Percentiles rank a stretch among this genome's conserved stretches.
Evolutionary conservation across 2,113 vertebrate genomes (phyloP).

Genomic region (Edolisoma coerulescens): DNA sequence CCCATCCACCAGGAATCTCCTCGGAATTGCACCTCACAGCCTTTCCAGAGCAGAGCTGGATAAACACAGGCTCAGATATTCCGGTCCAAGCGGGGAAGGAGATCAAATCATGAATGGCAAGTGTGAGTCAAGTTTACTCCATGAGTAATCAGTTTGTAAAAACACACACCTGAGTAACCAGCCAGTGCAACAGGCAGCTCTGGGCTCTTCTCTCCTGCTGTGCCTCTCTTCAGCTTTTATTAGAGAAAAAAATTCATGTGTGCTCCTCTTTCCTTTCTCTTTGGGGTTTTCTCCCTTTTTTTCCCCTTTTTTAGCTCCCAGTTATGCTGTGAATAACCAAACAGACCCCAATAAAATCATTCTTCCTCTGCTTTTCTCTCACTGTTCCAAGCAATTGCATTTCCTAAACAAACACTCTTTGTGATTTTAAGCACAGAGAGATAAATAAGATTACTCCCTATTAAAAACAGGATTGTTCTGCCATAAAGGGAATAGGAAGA

Average conservation of each 20-base stretch:
- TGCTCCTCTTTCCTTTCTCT: not conserved
- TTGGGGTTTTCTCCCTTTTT: not conserved
- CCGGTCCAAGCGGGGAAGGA: not conserved
- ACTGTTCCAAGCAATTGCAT: not conserved
- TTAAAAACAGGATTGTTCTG: not conserved
- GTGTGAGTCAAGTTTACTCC: not conserved
- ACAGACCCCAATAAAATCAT: not conserved
- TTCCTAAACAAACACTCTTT: not conserved
- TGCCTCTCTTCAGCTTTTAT: not conserved
- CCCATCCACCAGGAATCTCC: not conserved
- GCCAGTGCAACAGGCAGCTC: not conserved
- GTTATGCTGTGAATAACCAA: not conserved
- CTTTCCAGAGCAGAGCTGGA: not conserved
- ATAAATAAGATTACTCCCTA: not conserved
- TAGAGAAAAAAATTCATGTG: accelerated
- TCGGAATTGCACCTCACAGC: not conserved
- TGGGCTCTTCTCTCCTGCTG: not conserved
- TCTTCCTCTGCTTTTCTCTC: not conserved
- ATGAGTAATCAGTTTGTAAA: not conserved
- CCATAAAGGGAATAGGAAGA: not conserved
- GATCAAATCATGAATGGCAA: not conserved
- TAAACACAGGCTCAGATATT: not conserved
- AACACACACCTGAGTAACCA: not conserved
- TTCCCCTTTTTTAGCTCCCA: not conserved
- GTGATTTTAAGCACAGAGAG: not conserved